These are phyloP conservation scores for Alosa sapidissima DNA, from an alignment of 2,797 vertebrate genomes.

Conservation along the genomic window DNA sequence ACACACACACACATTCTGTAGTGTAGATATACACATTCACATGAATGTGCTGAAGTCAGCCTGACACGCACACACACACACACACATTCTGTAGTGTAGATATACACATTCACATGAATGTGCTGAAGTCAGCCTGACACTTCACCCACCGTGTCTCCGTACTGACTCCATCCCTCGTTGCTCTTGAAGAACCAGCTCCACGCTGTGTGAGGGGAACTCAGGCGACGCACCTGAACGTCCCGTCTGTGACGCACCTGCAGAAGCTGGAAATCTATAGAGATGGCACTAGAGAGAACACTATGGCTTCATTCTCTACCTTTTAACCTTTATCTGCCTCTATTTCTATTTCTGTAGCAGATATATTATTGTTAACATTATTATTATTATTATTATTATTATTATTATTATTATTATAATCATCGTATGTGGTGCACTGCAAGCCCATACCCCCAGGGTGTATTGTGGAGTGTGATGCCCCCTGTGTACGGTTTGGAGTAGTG, in stretches of 20 bases:
- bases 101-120: too few relatives aligned
- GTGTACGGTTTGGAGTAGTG: neutral
- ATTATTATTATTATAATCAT: too few relatives aligned
- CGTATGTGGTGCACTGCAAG: too few relatives aligned
- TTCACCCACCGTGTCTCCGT: neutral
- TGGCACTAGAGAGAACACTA: neutral
- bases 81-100: neutral
- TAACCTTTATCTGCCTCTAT: too few relatives aligned
- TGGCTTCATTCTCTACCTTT: too few relatives aligned
- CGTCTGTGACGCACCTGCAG: neutral
- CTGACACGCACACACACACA: neutral
- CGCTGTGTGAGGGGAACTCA: neutral
- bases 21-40: too few relatives aligned
- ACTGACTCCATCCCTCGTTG: neutral
- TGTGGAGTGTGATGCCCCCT: neutral
- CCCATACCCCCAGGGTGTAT: neutral
- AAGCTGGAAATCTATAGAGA: neutral
- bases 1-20: neutral
- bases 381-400: too few relatives aligned
- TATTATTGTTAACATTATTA: too few relatives aligned
- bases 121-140: neutral
- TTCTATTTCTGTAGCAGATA: too few relatives aligned
- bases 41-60: too few relatives aligned
- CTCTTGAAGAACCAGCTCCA: constrained; percentile 1
- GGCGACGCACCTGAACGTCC: neutral